Evolutionary conservation across 2,888 invertebrate species (phyloP).

Genomic region (Amorpha juglandis): DNA sequence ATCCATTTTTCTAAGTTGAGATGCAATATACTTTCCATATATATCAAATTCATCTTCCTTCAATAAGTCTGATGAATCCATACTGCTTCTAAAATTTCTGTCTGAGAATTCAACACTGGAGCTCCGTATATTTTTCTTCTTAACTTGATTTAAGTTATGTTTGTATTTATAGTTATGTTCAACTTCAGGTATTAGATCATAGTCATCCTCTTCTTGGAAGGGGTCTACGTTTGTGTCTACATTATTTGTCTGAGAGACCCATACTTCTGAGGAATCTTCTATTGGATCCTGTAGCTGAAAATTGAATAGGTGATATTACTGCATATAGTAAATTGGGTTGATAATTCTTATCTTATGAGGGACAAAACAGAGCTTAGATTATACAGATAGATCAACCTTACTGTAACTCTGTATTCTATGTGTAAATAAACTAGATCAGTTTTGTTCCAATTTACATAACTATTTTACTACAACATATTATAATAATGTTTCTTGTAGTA

Average conservation of each 20-base stretch:
- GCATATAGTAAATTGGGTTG: too few species aligned
- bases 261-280: conserved; percentile 45
- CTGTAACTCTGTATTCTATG: too few species aligned
- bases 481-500: too few species aligned
- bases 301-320: neutral
- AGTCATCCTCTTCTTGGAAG: conserved; percentile 50
- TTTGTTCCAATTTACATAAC: too few species aligned
- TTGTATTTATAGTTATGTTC: conserved; percentile 48
- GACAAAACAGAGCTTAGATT: too few species aligned
- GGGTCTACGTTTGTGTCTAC: conserved; percentile 45
- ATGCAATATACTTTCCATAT: conserved; percentile 75
- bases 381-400: too few species aligned
- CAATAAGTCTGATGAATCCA: conserved; percentile 46
- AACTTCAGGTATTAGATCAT: conserved; percentile 50
- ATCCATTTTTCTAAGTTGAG: conserved; percentile 72
- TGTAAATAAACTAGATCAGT: too few species aligned
- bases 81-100: conserved; percentile 47
- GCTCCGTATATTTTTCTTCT: conserved; percentile 58
- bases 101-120: conserved; percentile 56
- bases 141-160: conserved; percentile 39
- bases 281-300: conserved; percentile 41
- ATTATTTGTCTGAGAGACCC: conserved; percentile 44
- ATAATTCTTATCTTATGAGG: too few species aligned
- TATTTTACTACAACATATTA: too few species aligned
- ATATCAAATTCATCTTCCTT: conserved; percentile 78